Conservation (phyloP, 2,888 invertebrate genomes). For the Caenorhabditis sp. region DNA sequence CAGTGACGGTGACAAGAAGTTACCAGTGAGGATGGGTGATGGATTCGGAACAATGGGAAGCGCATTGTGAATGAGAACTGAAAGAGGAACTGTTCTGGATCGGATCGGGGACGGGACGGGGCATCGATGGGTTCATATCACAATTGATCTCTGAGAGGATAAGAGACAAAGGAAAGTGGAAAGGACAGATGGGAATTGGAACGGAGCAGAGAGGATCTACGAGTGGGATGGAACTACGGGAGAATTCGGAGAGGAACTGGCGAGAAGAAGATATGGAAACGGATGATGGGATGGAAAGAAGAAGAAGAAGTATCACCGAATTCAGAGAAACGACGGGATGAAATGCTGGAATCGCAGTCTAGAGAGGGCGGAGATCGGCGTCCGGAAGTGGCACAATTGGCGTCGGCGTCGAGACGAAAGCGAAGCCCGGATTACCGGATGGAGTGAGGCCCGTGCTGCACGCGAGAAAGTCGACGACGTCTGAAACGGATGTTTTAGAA, state of each 20-base stretch:
- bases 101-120: background rate
- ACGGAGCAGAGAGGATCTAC: background rate
- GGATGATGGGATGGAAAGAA: background rate
- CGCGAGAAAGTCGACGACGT: slow-evolving; percentile 42
- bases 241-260: background rate
- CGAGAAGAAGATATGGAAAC: background rate
- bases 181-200: slow-evolving; percentile 3
- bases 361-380: slow-evolving; percentile 67
- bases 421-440: slow-evolving; percentile 57
- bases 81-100: background rate
- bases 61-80: background rate
- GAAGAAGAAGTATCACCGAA: background rate
- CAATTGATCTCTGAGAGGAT: background rate
- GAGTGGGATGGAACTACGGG: background rate
- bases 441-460: slow-evolving; percentile 69
- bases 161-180: background rate
- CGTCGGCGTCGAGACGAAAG: slow-evolving; percentile 68
- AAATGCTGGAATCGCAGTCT: slow-evolving; percentile 18
- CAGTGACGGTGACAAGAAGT: slow-evolving; percentile 15
- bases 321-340: background rate
- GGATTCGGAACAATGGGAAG: background rate
- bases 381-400: slow-evolving; percentile 57
- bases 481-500: slow-evolving; percentile 18
- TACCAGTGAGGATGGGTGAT: slow-evolving; percentile 20
- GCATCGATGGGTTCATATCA: slow-evolving; percentile 4